A percentile compares a stretch with the other conserved stretches of the same genome.
Conservation (phyloP, 2,113 vertebrate species). For the cat (Felis catus) region DNA sequence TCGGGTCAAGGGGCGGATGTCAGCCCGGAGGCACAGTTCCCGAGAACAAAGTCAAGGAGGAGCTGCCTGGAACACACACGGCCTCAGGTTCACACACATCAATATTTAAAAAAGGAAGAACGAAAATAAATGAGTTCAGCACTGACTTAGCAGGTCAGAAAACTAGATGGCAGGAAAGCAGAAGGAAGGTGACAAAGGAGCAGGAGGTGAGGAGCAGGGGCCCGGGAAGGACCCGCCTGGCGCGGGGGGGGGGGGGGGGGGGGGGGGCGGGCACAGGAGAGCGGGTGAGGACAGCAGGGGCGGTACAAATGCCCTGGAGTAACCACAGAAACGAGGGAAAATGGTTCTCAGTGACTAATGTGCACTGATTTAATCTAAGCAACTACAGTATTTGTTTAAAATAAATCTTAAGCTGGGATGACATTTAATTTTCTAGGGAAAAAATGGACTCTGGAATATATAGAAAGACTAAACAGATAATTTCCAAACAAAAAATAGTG, state of each 20-base stretch:
- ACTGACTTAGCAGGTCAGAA: background rate
- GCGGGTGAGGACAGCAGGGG: no score
- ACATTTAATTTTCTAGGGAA: background rate
- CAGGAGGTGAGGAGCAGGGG: background rate
- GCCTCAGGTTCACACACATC: background rate
- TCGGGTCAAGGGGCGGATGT: background rate
- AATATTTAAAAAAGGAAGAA: background rate
- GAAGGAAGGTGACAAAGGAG: background rate
- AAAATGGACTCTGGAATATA: background rate
- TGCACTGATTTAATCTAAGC: background rate
- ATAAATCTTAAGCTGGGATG: background rate
- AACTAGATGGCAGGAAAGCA: background rate
- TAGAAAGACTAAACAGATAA: background rate
- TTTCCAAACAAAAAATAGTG: background rate
- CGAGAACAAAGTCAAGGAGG: no score
- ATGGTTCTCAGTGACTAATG: background rate
- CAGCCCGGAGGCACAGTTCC: no score
- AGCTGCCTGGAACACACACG: background rate
- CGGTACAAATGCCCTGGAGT: no score
- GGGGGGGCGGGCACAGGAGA: fast-evolving
- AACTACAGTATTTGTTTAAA: background rate
- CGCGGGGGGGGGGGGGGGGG: fast-evolving
- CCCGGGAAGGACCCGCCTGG: background rate
- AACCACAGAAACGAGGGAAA: background rate
- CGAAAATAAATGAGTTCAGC: background rate